Percentiles rank a stretch among this genome's conserved stretches.
These are phyloP conservation scores for Gavia stellata DNA, from an alignment of 2,113 vertebrate species.

Conservation along the genomic window DNA sequence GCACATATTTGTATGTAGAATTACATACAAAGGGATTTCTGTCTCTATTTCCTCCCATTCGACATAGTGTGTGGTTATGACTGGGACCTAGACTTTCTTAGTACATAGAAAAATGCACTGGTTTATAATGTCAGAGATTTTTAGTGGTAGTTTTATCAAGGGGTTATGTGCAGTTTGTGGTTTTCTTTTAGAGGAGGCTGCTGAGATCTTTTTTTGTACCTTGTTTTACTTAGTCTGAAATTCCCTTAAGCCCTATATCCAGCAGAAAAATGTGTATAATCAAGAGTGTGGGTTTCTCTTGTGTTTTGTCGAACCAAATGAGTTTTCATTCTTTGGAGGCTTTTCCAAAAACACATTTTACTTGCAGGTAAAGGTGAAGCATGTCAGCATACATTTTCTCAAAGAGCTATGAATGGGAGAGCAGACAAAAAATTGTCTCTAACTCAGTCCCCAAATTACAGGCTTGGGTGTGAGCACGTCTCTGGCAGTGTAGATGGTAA, in stretches of 20 bases:
- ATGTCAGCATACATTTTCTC: not conserved
- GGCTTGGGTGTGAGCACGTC: not conserved
- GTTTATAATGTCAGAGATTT: not conserved
- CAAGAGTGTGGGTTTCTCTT: not conserved
- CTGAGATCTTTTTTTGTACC: not conserved
- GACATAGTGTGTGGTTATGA: not conserved
- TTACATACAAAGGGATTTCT: not conserved
- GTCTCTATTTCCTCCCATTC: not conserved
- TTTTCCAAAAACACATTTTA: not conserved
- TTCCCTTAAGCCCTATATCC: not conserved
- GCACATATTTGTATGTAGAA: not conserved
- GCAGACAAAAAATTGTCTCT: not conserved
- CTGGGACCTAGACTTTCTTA: not conserved
- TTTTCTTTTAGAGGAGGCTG: not conserved
- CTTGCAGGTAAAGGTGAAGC: not conserved
- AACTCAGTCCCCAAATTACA: not conserved
- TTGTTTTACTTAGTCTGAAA: not conserved
- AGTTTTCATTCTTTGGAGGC: not conserved
- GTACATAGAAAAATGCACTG: not conserved
- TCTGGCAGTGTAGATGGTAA: not conserved
- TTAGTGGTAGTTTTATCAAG: not conserved
- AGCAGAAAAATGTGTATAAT: not conserved
- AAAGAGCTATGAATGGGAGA: not conserved
- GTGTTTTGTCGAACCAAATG: not conserved
- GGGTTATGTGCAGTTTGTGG: not conserved